Percentiles rank a stretch among this genome's conserved stretches.
Conservation (phyloP, 1,140 invertebrate species). For the Lucilia cuprina region DNA sequence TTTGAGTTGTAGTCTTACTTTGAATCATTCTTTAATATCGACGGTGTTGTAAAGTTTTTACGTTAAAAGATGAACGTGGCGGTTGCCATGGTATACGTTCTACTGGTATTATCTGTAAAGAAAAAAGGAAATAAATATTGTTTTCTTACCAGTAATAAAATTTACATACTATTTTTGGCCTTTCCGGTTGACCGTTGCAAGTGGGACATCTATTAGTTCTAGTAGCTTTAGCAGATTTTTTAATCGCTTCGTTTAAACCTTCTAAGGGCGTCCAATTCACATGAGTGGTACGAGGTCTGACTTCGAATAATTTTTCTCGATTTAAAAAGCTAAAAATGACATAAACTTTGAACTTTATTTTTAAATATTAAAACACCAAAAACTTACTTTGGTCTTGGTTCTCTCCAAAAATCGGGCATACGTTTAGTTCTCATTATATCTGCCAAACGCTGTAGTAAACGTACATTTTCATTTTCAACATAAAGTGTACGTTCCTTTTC, state of each 20-base stretch:
- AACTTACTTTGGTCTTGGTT: conserved; percentile 65
- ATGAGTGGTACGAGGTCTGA: conserved; percentile 52
- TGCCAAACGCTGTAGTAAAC: conserved; percentile 66
- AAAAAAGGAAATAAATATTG: neutral
- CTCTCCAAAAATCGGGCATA: conserved; percentile 66
- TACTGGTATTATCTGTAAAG: conserved; percentile 54
- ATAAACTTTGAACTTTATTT: neutral
- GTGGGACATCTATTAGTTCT: conserved; percentile 52
- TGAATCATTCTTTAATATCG: neutral
- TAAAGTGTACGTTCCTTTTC: conserved; percentile 65
- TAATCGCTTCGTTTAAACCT: conserved; percentile 36
- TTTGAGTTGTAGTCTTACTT: neutral
- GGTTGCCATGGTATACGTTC: conserved; percentile 64
- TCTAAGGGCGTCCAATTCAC: conserved; percentile 53
- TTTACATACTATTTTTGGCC: conserved; percentile 46
- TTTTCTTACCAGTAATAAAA: neutral
- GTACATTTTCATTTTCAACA: conserved; percentile 67
- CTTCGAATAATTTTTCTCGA: conserved; percentile 59
- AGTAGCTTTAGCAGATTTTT: conserved; percentile 17
- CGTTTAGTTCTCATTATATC: conserved; percentile 66
- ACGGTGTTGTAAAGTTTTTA: neutral
- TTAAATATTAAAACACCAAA: neutral
- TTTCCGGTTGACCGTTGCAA: conserved; percentile 56
- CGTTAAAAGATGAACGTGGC: conserved; percentile 51
- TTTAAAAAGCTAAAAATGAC: conserved; percentile 56